A percentile compares a stretch with the other conserved stretches of the same genome.
phyloP scores from a whole-genome alignment of 2,113 vertebrate species.

The Oryzias javanicus region DNA sequence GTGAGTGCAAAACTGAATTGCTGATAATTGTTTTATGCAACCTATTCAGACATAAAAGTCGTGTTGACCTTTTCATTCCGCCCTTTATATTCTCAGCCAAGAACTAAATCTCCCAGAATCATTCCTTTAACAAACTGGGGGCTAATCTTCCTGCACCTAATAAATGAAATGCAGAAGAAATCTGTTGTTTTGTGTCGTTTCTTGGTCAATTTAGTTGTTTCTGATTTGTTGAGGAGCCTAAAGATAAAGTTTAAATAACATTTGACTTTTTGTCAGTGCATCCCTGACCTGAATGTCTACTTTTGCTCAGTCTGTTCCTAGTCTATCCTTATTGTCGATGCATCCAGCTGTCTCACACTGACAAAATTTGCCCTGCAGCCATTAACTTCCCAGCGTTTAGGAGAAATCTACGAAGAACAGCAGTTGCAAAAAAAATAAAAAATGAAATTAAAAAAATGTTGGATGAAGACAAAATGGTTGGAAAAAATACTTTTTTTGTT shows the following conservation, averaged over 20 bases:
- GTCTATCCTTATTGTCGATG: neutral
- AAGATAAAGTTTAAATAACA: neutral
- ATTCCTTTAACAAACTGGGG: slow-evolving; percentile 4
- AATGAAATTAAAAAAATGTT: too few relatives aligned
- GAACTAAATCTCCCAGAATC: neutral
- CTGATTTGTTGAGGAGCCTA: neutral
- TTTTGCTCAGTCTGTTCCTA: neutral
- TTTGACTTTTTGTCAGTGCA: neutral
- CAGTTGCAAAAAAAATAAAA: slow-evolving; percentile 20
- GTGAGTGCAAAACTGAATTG: neutral
- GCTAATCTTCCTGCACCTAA: neutral
- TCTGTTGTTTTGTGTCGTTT: neutral
- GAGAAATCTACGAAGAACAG: slow-evolving; percentile 4
- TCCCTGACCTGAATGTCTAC: neutral
- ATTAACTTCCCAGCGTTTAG: slow-evolving; percentile 1
- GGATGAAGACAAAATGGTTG: too few relatives aligned
- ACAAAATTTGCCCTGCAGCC: neutral
- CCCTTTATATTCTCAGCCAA: neutral
- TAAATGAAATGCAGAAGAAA: neutral
- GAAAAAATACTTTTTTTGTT: too few relatives aligned
- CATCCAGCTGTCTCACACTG: slow-evolving; percentile 6
- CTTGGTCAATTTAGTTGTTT: neutral
- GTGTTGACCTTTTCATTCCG: neutral
- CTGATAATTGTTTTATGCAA: neutral
- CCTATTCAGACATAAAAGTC: neutral